Evolutionary conservation across 2,113 vertebrate species (phyloP).

Genomic region (Dromas ardeola): DNA sequence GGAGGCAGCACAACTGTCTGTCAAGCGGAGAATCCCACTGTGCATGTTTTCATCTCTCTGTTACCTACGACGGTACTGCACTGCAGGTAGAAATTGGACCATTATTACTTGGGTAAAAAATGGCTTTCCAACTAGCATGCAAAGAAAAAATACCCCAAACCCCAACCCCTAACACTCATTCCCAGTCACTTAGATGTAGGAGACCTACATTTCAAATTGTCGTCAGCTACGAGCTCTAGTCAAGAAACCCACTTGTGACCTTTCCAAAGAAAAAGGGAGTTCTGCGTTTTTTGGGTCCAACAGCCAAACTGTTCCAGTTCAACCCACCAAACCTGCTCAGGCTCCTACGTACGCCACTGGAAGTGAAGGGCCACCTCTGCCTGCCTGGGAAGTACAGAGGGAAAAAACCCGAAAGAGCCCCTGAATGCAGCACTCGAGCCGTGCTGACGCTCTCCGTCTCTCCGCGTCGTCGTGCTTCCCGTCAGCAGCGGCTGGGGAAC

Average conservation of each 20-base stretch:
- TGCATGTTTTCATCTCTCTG: constrained; percentile 10
- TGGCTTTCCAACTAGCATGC: constrained; percentile 61
- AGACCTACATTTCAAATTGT: constrained; percentile 8
- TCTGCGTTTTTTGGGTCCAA: not conserved
- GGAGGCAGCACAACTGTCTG: not conserved
- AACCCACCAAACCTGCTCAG: not conserved
- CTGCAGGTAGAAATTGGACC: constrained; percentile 55
- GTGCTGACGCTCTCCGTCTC: not conserved
- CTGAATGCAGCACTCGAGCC: not conserved
- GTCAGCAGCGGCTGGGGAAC: not conserved
- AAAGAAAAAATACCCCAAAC: constrained; percentile 55
- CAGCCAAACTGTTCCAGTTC: constrained; percentile 18
- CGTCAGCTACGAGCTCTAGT: constrained; percentile 6
- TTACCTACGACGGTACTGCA: constrained; percentile 42
- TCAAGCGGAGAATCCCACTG: not conserved
- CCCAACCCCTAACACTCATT: constrained; percentile 40
- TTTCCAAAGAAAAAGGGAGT: constrained; percentile 25
- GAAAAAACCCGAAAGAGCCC: not conserved
- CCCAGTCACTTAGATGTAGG: constrained; percentile 13
- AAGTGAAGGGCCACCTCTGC: not conserved
- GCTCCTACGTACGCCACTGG: not conserved
- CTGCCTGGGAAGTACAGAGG: not conserved
- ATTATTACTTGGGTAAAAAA: constrained; percentile 31
- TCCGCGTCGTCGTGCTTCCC: accelerated
- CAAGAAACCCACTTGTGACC: constrained; percentile 22